Percentiles rank a stretch among this genome's conserved stretches.
phyloP scores from a whole-genome alignment of 2,113 vertebrate species.

The Poeciliopsis retropinna region DNA sequence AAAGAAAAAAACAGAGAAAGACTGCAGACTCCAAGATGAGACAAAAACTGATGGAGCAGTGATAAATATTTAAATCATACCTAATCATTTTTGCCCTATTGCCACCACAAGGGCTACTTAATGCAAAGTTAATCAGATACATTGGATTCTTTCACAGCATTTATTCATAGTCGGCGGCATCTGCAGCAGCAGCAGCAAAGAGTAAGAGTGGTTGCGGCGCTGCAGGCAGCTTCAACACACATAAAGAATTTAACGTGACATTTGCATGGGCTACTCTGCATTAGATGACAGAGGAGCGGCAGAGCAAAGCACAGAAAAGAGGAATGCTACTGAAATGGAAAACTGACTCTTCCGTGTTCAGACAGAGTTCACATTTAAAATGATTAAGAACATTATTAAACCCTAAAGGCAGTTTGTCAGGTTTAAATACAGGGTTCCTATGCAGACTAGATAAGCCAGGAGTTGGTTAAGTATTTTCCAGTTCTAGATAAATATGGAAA shows the following conservation, averaged over 20 bases:
- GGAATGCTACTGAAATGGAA: slow-evolving; percentile 28
- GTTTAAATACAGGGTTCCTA: not conserved
- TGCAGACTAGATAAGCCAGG: too few relatives aligned
- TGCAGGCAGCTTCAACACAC: slow-evolving; percentile 61
- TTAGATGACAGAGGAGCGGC: slow-evolving; percentile 32
- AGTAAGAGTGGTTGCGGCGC: slow-evolving; percentile 36
- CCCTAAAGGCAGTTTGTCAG: not conserved
- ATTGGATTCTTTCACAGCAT: slow-evolving; percentile 4
- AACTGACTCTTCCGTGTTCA: slow-evolving; percentile 34
- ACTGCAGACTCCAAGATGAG: slow-evolving; percentile 32
- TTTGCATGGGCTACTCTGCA: slow-evolving; percentile 47
- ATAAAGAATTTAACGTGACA: slow-evolving; percentile 72
- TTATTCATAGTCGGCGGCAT: not conserved
- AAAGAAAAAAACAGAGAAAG: not conserved
- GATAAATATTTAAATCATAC: slow-evolving; percentile 41
- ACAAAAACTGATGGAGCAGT: slow-evolving; percentile 44
- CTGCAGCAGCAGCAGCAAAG: slow-evolving; percentile 11
- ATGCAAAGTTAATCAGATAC: slow-evolving; percentile 21
- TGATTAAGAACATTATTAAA: slow-evolving; percentile 36
- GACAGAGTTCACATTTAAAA: slow-evolving; percentile 28
- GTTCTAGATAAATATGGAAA: not conserved
- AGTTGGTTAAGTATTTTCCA: not conserved
- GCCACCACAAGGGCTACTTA: not conserved
- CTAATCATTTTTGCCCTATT: slow-evolving; percentile 25
- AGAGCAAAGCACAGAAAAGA: slow-evolving; percentile 30